phyloP scores from a whole-genome alignment of 1,140 invertebrate species.

The Rhopalosiphum maidis region DNA sequence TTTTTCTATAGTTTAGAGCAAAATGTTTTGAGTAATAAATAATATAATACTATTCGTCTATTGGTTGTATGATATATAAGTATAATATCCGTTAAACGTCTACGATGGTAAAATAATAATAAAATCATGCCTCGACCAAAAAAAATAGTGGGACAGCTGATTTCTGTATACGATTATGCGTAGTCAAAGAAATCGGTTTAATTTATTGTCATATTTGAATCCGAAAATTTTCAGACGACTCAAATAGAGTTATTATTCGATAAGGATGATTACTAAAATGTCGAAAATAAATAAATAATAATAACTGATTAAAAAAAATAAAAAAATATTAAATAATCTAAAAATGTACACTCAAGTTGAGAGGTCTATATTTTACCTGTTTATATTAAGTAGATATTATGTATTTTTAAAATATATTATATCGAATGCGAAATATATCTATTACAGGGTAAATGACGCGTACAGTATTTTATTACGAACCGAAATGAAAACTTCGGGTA shows the following conservation, averaged over 20 bases:
- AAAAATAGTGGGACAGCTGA: background rate
- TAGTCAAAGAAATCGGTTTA: background rate
- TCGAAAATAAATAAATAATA: background rate
- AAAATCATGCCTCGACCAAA: background rate
- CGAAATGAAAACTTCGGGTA: background rate
- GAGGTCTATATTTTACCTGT: background rate
- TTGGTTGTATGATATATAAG: background rate
- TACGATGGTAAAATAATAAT: background rate
- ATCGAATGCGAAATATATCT: background rate
- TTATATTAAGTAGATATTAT: slow-evolving; percentile 14
- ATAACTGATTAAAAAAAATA: background rate
- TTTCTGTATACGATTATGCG: background rate
- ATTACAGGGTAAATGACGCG: background rate
- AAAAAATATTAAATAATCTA: background rate
- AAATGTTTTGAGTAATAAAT: background rate
- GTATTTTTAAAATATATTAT: background rate
- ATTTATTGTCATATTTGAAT: slow-evolving; percentile 7
- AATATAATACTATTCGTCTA: too few species aligned
- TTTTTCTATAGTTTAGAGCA: background rate
- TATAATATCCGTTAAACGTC: background rate
- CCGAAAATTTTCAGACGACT: background rate
- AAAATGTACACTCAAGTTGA: background rate
- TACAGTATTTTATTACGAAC: background rate
- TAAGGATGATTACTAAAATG: background rate
- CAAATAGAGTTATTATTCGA: background rate